Evolutionary conservation across 2,888 invertebrate species (phyloP), one percentile per base, ranked within the genome.

Genomic region (Acrocera orbiculus): DNA sequence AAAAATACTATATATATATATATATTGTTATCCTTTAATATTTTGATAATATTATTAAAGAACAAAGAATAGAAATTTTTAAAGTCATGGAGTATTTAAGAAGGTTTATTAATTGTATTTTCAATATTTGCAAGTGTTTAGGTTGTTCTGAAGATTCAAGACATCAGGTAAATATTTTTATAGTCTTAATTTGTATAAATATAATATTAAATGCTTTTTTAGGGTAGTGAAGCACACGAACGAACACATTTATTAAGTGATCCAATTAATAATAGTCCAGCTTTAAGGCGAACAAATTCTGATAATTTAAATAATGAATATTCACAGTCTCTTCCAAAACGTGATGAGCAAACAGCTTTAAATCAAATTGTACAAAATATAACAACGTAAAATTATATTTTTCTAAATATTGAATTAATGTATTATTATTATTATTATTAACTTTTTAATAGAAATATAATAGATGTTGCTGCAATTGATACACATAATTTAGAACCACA

Each of bases 401-500:
- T 29, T 8, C 24, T 10, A 11, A 29, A 27, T 19, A n/a, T 28
- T 22, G 13, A 22, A 27, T 9, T 27, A 16, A 13, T 8, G 25
- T 13, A 15, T 23, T 22, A 32, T 36, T 14, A 20, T 27, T 11
- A 28, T 32, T 28, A 19, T 31, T 17, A 25, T 11, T 7, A 16
- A 16, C 16, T 25, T 40, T 36, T 41, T 61, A 63, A 7, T 60
- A 87, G 87, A 38, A 86, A 87, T 62, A 86, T 90, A 38, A 90
- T 90, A 49, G 90, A 90, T 64, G 87, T 90, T n/a, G 81, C 85
- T 32, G 85, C 89, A 3, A 66, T 87, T 44, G 89, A 87, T 41
- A 77, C 83, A 8, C 86, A 86, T 56, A 78, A 79, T 47, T 64
- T 90, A 37, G 89, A 90, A 48, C 82, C 85, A 45, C 80, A 83